A percentile compares a stretch with the other conserved stretches of the same genome.
Conservation (phyloP, 2,113 vertebrate genomes). For the Emydura subglobosa region DNA sequence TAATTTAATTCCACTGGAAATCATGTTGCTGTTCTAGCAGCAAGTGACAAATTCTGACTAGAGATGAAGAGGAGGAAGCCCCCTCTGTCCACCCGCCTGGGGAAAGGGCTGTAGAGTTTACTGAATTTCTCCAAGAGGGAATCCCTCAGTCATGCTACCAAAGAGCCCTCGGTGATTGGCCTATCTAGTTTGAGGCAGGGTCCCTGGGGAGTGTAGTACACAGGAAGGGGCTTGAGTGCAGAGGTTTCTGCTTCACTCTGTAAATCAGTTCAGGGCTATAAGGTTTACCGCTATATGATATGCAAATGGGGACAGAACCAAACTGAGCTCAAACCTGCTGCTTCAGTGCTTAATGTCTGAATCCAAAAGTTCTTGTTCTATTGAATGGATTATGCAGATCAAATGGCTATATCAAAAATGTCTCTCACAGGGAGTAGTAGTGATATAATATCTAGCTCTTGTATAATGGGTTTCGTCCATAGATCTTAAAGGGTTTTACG, state of each 20-base stretch:
- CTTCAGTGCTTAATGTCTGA: not conserved
- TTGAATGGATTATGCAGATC: not conserved
- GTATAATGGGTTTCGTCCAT: not conserved
- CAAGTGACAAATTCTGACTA: not conserved
- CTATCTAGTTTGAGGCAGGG: not conserved
- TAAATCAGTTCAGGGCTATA: not conserved
- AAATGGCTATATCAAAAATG: not conserved
- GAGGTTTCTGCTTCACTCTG: not conserved
- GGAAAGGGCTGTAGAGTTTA: not conserved
- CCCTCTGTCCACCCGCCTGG: not conserved
- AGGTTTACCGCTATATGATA: not conserved
- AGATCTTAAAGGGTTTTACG: not conserved
- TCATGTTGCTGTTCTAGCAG: not conserved
- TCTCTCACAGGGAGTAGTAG: not conserved
- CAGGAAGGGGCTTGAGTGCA: not conserved
- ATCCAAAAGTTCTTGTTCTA: not conserved
- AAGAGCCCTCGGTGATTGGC: not conserved
- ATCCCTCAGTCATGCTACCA: not conserved
- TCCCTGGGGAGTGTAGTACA: not conserved
- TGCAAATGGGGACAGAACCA: not conserved
- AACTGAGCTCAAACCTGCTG: rapidly evolving
- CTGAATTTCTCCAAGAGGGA: not conserved
- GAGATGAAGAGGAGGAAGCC: not conserved
- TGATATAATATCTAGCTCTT: not conserved
- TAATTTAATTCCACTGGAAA: not conserved